Base-by-base conservation (phyloP, 1,140 invertebrate genomes). In the Eueides isabella region DNA sequence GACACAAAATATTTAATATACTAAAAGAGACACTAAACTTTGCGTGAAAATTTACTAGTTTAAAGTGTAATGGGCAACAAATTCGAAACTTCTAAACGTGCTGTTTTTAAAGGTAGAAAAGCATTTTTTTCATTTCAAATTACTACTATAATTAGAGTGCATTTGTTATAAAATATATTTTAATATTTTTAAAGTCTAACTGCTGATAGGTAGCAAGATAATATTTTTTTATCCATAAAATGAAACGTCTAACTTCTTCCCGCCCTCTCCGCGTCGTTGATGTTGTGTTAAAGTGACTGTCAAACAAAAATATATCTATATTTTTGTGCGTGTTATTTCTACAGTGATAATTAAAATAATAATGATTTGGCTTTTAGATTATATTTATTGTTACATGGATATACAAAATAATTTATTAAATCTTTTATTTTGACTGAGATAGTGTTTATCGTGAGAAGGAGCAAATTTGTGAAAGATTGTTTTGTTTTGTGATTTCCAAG, bases 251-350 rank as follows among this genome's bases (percentile, higher is more conserved):
- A 55, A 67, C 65, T 72, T 71, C 68, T 78, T 77, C 69, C 81
- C 77, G 75, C 81, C 73, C 72, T 75, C 79, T 74, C 70, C 74
- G 79, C 76, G 76, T 78, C 77, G 75, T 73, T 76, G 44, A 69
- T 80, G 75, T 76, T 78, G 74, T 79, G 68, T 67, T 75, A 63
- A 73, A 67, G 16, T 77, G 75, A 79, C 79, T 80, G 79, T 81
- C 81, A 83, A 79, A 82, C 77, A 76, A 77, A 82, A 80, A 82
- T 78, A 80, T 79, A 80, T 77, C 31, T 48, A 64, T 76, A 73
- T 73, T 72, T 62, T 71, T 77, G 38, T 67, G 30, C 61, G 61
- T 63, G 61, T 63, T 30, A 55, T 55, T 55, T 55, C 7, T 55
- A 55, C 23, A 55, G 41, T 48, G 2, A 74, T 48, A 67, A 67